A percentile compares a stretch with the other conserved stretches of the same genome.
These are phyloP conservation scores for Nasalis larvatus DNA, from an alignment of 2,113 vertebrate species.

Conservation along the genomic window DNA sequence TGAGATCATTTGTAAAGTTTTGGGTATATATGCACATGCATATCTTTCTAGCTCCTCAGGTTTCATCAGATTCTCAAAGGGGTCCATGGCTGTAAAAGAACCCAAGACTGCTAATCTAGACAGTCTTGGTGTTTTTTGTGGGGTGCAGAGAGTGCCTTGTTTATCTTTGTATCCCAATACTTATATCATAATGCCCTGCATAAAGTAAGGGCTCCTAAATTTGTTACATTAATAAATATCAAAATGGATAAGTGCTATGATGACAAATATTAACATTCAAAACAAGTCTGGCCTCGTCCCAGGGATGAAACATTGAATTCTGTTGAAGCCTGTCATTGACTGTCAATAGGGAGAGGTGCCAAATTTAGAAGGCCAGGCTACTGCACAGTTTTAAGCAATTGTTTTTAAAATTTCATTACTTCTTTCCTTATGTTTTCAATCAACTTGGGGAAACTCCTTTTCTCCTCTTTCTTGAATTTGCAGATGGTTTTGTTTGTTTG, in stretches of 20 bases:
- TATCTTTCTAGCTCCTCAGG: neutral
- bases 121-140: neutral
- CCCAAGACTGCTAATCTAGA: neutral
- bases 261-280: conserved; percentile 30
- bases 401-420: conserved; percentile 2
- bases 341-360: neutral
- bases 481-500: conserved; percentile 33
- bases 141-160: neutral
- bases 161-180: neutral
- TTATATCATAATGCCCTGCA: neutral
- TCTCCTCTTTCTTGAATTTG: conserved; percentile 1
- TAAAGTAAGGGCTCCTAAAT: neutral
- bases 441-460: neutral
- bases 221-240: neutral
- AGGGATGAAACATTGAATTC: neutral
- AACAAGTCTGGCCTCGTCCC: neutral
- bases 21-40: neutral
- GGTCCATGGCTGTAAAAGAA: neutral
- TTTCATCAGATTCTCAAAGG: conserved; percentile 5
- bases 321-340: neutral
- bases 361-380: neutral
- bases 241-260: neutral
- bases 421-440: conserved; percentile 24
- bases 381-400: neutral
- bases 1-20: neutral